Conservation (phyloP, 1,140 invertebrate species). For the Drosophila seguyi region DNA sequence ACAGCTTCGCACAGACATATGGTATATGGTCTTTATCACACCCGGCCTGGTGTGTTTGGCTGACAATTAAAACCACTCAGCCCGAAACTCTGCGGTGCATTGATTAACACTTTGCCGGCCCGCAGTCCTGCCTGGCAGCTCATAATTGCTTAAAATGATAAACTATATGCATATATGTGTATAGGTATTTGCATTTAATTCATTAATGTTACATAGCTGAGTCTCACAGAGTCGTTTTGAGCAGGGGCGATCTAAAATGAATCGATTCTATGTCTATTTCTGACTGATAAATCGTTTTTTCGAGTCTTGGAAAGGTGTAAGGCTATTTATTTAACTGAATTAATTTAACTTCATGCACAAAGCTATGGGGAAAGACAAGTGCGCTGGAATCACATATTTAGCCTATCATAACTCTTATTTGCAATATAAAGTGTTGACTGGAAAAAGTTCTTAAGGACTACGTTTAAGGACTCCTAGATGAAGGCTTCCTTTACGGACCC, state of each 20-base stretch:
- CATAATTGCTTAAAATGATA: slow-evolving; percentile 48
- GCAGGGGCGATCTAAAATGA: neutral
- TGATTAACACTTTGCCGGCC: slow-evolving; percentile 70
- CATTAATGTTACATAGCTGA: neutral
- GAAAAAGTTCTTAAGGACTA: neutral
- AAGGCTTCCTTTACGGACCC: neutral
- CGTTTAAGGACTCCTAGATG: neutral
- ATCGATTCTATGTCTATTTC: neutral
- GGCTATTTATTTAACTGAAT: neutral
- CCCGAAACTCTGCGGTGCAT: slow-evolving; percentile 55
- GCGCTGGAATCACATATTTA: neutral
- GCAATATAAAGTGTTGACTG: neutral
- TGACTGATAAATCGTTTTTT: too few species aligned
- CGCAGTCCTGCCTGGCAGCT: slow-evolving; percentile 9
- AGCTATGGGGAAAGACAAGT: neutral
- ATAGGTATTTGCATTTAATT: slow-evolving; percentile 56
- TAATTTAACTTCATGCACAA: neutral
- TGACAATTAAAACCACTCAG: slow-evolving; percentile 43
- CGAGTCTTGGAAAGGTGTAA: too few species aligned
- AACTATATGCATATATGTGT: slow-evolving; percentile 6
- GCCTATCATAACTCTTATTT: neutral
- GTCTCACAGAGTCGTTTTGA: neutral
- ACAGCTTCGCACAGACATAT: slow-evolving; percentile 3
- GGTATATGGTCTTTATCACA: slow-evolving; percentile 7
- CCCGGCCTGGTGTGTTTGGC: neutral